Conservation (phyloP, 2,797 vertebrate species). For the Manis javanica region DNA sequence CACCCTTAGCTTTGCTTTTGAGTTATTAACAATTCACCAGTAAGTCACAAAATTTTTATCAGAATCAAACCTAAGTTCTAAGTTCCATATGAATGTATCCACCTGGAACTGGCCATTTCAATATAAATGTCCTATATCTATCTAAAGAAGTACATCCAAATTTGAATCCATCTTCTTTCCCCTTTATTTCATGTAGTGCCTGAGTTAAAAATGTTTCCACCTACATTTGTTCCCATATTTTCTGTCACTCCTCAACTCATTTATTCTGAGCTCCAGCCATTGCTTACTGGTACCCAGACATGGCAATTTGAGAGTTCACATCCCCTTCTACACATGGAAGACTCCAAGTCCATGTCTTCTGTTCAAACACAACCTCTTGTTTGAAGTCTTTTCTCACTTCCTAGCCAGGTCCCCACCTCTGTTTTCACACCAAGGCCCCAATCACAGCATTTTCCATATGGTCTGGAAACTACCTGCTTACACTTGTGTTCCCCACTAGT, state of each 20-base stretch:
- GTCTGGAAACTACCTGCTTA: neutral
- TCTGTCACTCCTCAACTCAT: neutral
- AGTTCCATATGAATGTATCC: neutral
- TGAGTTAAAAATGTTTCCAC: neutral
- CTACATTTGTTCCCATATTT: neutral
- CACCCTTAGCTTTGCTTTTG: neutral
- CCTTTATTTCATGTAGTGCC: neutral
- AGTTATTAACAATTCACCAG: neutral
- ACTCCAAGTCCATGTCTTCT: neutral
- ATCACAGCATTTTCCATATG: neutral
- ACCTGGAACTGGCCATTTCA: neutral
- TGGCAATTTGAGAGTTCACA: neutral
- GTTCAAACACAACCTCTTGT: neutral
- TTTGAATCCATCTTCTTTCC: neutral
- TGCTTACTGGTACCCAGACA: neutral
- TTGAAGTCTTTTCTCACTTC: neutral
- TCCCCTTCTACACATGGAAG: neutral
- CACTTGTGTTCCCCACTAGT: neutral
- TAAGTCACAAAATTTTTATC: conserved; percentile 1
- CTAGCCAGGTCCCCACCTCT: neutral
- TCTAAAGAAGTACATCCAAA: neutral
- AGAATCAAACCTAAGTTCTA: neutral
- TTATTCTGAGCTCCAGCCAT: neutral
- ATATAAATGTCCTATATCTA: neutral
- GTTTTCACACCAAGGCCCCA: neutral